These are phyloP conservation scores for Eubasilissa splendida DNA, from an alignment of 2,888 invertebrate genomes.

Conservation along the genomic window DNA sequence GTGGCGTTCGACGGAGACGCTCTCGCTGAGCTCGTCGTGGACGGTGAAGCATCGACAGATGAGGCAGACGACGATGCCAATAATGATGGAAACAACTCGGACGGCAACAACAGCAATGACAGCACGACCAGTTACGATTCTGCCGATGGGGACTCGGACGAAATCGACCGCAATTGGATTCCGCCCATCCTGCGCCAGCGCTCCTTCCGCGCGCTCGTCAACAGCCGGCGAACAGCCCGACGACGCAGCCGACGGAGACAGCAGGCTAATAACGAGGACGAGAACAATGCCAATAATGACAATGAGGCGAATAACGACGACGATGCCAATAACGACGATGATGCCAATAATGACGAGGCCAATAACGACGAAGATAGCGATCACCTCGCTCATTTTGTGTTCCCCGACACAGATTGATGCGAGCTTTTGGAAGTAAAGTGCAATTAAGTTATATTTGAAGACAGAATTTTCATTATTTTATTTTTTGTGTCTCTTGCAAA, in stretches of 20 bases:
- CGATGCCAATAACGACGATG: conserved; percentile 38
- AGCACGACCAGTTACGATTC: conserved; percentile 61
- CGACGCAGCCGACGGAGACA: conserved; percentile 55
- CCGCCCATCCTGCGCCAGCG: conserved; percentile 37
- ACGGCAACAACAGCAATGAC: conserved; percentile 61
- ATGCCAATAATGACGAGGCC: conserved; percentile 26
- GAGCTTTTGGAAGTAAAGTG: no score
- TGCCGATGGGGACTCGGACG: conserved; percentile 60
- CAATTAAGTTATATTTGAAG: no score
- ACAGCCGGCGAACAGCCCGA: conserved; percentile 58
- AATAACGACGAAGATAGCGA: conserved; percentile 37
- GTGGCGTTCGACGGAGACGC: conserved; percentile 66
- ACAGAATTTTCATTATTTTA: no score
- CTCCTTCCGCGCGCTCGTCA: conserved; percentile 59
- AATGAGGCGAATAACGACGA: conserved; percentile 14
- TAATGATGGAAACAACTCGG: conserved; percentile 57
- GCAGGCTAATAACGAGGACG: conserved; percentile 23
- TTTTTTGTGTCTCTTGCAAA: not conserved
- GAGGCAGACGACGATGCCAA: conserved; percentile 63
- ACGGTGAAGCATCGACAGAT: conserved; percentile 19
- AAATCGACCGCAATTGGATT: conserved; percentile 34
- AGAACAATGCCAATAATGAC: conserved; percentile 21
- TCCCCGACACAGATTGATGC: conserved; percentile 8
- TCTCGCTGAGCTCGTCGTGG: conserved; percentile 66
- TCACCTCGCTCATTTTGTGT: conserved; percentile 11